These are phyloP conservation scores for Magallana angulata DNA, from an alignment of 1,140 invertebrate species.

Conservation along the genomic window DNA sequence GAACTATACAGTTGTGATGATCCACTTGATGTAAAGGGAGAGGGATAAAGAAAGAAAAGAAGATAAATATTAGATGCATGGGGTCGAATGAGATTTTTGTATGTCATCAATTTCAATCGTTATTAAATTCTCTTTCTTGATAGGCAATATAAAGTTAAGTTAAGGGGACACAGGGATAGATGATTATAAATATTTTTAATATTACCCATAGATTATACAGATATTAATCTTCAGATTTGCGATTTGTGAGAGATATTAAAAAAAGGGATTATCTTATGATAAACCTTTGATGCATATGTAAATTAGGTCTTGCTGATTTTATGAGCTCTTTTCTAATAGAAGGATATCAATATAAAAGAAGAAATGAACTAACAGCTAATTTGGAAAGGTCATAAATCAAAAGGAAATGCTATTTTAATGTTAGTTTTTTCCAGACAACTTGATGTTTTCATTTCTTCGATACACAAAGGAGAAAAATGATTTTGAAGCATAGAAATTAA, in stretches of 20 bases:
- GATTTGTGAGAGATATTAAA: not conserved
- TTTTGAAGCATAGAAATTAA: not conserved
- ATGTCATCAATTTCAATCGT: too few relatives aligned
- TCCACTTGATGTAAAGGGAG: too few relatives aligned
- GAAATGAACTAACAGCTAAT: not conserved
- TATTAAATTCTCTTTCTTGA: too few relatives aligned
- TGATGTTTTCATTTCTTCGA: slow-evolving; percentile 13
- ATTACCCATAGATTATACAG: not conserved
- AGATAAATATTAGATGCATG: too few relatives aligned
- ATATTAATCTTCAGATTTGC: slow-evolving; percentile 32
- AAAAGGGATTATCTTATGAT: slow-evolving; percentile 5
- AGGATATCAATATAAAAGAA: slow-evolving; percentile 1
- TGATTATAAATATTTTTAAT: not conserved
- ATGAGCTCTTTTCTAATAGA: slow-evolving; percentile 5
- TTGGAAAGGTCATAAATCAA: slow-evolving; percentile 11
- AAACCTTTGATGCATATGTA: slow-evolving; percentile 12
- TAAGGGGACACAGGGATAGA: not conserved
- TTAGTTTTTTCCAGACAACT: slow-evolving; percentile 5
- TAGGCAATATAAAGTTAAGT: too few relatives aligned
- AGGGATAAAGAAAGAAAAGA: too few relatives aligned
- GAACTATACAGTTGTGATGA: too few relatives aligned
- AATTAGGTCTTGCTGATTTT: slow-evolving; percentile 19
- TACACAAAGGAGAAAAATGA: not conserved
- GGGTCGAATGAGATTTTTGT: too few relatives aligned
- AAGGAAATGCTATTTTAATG: slow-evolving; percentile 3